Evolutionary conservation across 2,113 vertebrate species (phyloP).

Genomic region (Silurus glanis): DNA sequence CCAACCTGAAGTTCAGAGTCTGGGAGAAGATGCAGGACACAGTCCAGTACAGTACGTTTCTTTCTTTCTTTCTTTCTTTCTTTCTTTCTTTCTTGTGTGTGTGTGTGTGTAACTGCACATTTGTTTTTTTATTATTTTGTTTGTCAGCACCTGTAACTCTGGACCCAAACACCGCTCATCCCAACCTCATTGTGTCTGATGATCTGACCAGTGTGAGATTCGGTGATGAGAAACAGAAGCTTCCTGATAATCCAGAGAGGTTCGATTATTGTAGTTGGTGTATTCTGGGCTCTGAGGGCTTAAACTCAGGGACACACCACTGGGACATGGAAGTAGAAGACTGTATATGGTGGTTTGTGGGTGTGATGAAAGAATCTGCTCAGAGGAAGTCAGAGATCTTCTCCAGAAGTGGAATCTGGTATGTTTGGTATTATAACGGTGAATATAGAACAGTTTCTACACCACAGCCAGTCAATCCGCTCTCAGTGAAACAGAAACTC

Average conservation of each 20-base stretch:
- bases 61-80: not conserved
- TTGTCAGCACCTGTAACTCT: not conserved
- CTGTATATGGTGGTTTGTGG: constrained; percentile 22
- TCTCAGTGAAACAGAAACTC: not conserved
- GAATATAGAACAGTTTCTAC: not conserved
- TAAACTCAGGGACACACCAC: not conserved
- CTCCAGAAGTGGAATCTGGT: constrained; percentile 9
- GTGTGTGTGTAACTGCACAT: not conserved
- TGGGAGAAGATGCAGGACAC: not conserved
- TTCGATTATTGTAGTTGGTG: not conserved
- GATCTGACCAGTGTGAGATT: not conserved
- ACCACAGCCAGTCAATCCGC: not conserved
- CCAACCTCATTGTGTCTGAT: not conserved
- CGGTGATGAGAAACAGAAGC: not conserved
- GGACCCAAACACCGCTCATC: constrained; percentile 5
- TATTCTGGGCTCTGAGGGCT: constrained; percentile 2
- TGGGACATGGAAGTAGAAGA: constrained; percentile 20
- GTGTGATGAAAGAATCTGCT: constrained; percentile 34
- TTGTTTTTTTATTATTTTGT: too few relatives aligned
- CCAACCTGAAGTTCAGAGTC: not conserved
- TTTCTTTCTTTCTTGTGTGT: not conserved
- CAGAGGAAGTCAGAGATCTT: not conserved
- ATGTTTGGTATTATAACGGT: constrained; percentile 8
- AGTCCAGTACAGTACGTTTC: not conserved
- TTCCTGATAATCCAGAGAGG: constrained; percentile 3